Base-by-base conservation (phyloP, 2,797 vertebrate genomes). In the Diceros bicornis region DNA sequence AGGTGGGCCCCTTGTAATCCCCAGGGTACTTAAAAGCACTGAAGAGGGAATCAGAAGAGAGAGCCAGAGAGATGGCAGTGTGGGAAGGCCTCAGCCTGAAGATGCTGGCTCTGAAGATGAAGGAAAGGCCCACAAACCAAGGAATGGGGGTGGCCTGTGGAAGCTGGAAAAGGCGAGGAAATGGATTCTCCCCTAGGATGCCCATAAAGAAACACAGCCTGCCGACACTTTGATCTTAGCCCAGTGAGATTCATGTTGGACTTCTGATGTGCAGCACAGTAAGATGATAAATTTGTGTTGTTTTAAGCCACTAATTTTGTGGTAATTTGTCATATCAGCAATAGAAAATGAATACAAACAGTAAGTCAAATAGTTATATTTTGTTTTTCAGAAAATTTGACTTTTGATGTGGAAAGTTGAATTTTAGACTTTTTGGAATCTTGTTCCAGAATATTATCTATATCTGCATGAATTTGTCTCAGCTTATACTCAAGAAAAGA, bases 61-160 rank as follows among this genome's bases (percentile, higher is more conserved):
- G 79, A 57, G 32, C 20, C 57, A 62, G 55, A 59, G n/a, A 47
- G 59, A 79, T 4, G 6, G 44, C 27, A 20, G 27, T 3, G 21
- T 11, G 29, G 66, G 57, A 0, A 2, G 6, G 8, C 9, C 8
- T 32, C 1, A 6, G 21, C n/a, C 9, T 0, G 47, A 2, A 2
- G 21, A 7, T 9, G 50, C 32, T 57, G 47, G 32, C 27, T 27
- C 37, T 10, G 75, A 68, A 57, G 68, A 18, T 1, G 1, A 4
- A 44, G 62, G 34, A 59, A 50, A 47, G 17, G 18, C 20, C 29
- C 64, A 0, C 18, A 37, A 25, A 25, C 11, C 44, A 27, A 57
- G 27, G 55, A 25, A 18, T 8, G 18, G 10, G 7, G 34, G 27
- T 4, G 13, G 3, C 2, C 32, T 44, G 13, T 4, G 20, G 29